These are phyloP conservation scores for Drosophila paulistorum DNA, from an alignment of 1,140 invertebrate genomes.

Conservation along the genomic window DNA sequence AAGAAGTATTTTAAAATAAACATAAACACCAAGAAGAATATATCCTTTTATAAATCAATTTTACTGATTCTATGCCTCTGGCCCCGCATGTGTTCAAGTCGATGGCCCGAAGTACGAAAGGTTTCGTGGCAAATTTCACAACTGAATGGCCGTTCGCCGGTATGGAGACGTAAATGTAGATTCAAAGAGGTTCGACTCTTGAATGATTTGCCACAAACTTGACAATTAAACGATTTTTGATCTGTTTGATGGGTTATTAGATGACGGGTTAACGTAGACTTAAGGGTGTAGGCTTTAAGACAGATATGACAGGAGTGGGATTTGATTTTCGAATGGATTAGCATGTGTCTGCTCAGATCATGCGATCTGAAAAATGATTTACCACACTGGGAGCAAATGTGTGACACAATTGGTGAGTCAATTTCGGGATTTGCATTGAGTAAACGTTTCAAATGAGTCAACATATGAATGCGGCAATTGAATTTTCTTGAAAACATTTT, in stretches of 20 bases:
- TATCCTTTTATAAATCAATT: neutral
- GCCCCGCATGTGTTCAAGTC: conserved; percentile 70
- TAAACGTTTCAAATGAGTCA: conserved; percentile 18
- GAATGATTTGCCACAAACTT: conserved; percentile 40
- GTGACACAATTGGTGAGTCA: too few species aligned
- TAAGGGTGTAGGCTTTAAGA: conserved; percentile 24
- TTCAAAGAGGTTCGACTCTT: conserved; percentile 45
- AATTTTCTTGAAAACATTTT: conserved; percentile 23
- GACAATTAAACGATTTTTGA: conserved; percentile 14
- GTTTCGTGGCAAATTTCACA: conserved; percentile 84
- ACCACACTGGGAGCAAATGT: conserved; percentile 19
- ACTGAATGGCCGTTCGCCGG: conserved; percentile 62
- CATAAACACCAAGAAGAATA: neutral
- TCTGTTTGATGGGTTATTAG: conserved; percentile 28
- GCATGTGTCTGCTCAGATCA: conserved; percentile 31
- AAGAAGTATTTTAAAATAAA: conserved; percentile 11
- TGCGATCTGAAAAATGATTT: conserved; percentile 25
- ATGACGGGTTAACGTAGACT: conserved; percentile 28
- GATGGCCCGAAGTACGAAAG: conserved; percentile 83
- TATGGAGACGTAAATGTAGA: conserved; percentile 76
- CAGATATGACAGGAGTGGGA: conserved; percentile 22
- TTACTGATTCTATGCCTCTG: conserved; percentile 13
- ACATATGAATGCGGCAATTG: conserved; percentile 38
- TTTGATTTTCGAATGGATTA: conserved; percentile 28
- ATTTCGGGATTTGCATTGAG: neutral